Evolutionary conservation across 2,113 vertebrate species (phyloP).

Genomic region (Rhineura floridana): DNA sequence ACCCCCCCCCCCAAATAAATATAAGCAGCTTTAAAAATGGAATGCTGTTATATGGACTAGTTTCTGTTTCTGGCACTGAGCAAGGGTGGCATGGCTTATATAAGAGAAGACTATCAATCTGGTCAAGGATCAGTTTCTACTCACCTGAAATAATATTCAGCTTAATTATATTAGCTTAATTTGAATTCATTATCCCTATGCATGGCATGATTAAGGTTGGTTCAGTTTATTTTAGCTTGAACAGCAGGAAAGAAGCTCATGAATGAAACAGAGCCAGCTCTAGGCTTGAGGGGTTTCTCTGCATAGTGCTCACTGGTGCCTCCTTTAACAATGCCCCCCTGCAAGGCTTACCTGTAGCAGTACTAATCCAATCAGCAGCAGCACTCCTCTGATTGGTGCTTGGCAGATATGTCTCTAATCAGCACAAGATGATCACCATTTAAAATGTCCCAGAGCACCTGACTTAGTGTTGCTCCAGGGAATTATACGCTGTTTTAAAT

Average conservation of each 20-base stretch:
- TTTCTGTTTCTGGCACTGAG: neutral
- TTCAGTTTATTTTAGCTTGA: neutral
- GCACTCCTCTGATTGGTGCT: neutral
- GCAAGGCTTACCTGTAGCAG: neutral
- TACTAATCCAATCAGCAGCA: neutral
- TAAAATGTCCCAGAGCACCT: neutral
- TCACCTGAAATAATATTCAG: neutral
- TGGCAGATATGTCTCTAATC: neutral
- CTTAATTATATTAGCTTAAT: slow-evolving; percentile 7
- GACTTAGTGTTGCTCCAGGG: neutral
- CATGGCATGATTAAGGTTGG: neutral
- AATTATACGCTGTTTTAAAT: neutral
- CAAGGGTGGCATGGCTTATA: neutral
- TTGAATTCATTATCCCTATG: neutral
- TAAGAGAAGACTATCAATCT: neutral
- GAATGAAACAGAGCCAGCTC: neutral
- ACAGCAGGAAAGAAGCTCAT: neutral
- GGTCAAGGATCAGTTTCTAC: neutral
- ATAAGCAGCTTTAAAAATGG: neutral
- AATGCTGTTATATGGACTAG: neutral
- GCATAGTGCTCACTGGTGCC: neutral
- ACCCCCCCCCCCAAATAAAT: no score
- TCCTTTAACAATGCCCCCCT: neutral
- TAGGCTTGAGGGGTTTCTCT: neutral
- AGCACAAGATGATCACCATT: neutral